A percentile compares a stretch with the other conserved stretches of the same genome.
These are phyloP conservation scores for Phyllostomus hastatus DNA, from an alignment of 2,113 vertebrate genomes.

Conservation along the genomic window DNA sequence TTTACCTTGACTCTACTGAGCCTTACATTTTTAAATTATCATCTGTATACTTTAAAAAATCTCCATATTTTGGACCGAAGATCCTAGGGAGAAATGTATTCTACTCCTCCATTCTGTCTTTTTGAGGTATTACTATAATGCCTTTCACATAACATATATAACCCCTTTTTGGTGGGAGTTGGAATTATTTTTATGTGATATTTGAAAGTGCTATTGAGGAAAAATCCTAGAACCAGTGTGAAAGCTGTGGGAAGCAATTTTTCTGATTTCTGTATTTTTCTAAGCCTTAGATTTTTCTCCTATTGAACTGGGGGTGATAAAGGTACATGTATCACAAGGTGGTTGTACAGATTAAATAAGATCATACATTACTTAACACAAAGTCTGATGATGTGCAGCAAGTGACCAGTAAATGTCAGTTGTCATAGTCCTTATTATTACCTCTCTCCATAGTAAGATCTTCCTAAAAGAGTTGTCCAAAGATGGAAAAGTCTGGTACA, in stretches of 20 bases:
- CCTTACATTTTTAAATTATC: background rate
- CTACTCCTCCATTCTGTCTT: background rate
- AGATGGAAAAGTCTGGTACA: background rate
- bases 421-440: background rate
- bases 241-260: background rate
- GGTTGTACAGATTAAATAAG: background rate
- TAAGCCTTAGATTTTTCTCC: background rate
- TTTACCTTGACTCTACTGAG: background rate
- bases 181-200: constrained; percentile 25
- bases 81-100: background rate
- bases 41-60: background rate
- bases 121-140: background rate
- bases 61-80: background rate
- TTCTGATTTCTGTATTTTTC: background rate
- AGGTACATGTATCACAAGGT: background rate
- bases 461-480: background rate
- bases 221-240: background rate
- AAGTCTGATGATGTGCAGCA: background rate
- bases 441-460: background rate
- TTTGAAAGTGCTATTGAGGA: background rate
- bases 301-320: background rate
- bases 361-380: background rate
- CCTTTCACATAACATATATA: background rate
- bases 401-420: background rate
- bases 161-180: background rate